Evolutionary conservation across 2,888 invertebrate genomes (phyloP), one percentile per base, ranked within the genome.

Genomic region (Hypena proboscidalis): DNA sequence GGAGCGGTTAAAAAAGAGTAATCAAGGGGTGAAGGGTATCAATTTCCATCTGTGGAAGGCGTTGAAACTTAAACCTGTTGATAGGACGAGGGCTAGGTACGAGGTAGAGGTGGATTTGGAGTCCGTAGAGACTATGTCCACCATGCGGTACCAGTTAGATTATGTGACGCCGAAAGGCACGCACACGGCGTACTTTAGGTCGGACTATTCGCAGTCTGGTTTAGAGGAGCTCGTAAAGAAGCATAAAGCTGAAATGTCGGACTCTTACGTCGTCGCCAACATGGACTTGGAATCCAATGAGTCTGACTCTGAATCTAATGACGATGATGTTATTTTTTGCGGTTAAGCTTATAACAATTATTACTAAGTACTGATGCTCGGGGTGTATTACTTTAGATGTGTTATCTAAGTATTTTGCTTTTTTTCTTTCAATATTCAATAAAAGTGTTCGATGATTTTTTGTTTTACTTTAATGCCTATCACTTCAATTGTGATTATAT

Each of bases 281-380:
- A 90, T 90, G 90, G 89, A 89, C 2, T 52, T 90, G 21, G 81
- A 62, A 4, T 80, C 85, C 0, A 29, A 52, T 0, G 74, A 72
- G 8, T 72, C 74, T 1, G 78, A 15, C 0, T 29, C 9, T 14
- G 34, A 34, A 13, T 7, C 10, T 2, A 9, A 20, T 5, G 26
- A 81, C 3, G 70, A 75, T 0, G 80, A 79, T 21, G 46, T 70
- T 2, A 53, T 70, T 45, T 71, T 58, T 39, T 45, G 74, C 43
- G 65, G 61, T 33, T 68, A 67, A 55, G 36, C 6, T 40, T 40
- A 11, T 4, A 6, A 6, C 3, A 7, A 1, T 30, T 3, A 19
- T 9, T n/a, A 9, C 5, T 31, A 20, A 20, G 11, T 20, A 3
- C 20, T 2, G n/a, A 20, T 19, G 3, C 2, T 29, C n/a, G n/a